A percentile compares a stretch with the other conserved stretches of the same genome.
These are phyloP conservation scores for Thinocorus orbignyianus DNA, from an alignment of 2,113 vertebrate species.

Conservation along the genomic window DNA sequence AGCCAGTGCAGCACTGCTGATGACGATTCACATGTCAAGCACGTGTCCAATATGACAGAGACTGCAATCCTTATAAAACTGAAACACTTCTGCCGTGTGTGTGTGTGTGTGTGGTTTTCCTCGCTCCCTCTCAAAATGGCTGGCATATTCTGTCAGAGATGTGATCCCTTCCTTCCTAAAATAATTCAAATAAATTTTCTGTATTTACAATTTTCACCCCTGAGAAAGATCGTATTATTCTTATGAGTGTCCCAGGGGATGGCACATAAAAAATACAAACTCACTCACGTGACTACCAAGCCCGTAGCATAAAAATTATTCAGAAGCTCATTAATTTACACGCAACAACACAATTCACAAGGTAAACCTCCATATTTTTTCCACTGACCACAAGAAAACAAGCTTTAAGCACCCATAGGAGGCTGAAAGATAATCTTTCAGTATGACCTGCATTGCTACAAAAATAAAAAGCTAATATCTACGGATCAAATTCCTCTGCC, in stretches of 20 bases:
- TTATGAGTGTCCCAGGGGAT: neutral
- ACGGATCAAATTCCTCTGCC: neutral
- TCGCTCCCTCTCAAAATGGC: conserved; percentile 50
- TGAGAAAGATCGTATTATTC: neutral
- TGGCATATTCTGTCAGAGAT: conserved; percentile 7
- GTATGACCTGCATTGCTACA: conserved; percentile 47
- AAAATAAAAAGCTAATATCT: conserved; percentile 32
- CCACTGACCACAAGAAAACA: neutral
- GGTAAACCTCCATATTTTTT: conserved; percentile 37
- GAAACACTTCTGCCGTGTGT: neutral
- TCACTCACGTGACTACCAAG: neutral
- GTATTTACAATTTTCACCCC: neutral
- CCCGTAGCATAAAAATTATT: neutral
- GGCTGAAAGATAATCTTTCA: neutral
- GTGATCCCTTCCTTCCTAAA: neutral
- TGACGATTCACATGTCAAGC: conserved; percentile 42
- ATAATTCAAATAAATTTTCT: conserved; percentile 8
- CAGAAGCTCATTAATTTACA: conserved; percentile 51
- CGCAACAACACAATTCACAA: conserved; percentile 21
- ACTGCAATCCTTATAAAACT: neutral
- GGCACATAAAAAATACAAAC: neutral
- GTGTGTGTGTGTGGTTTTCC: neutral
- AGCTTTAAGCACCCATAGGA: conserved; percentile 1
- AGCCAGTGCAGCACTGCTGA: neutral
- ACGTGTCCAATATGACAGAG: conserved; percentile 44